These are phyloP conservation scores for Sarcophaga peregrina DNA, from an alignment of 1,140 invertebrate species.

Conservation along the genomic window DNA sequence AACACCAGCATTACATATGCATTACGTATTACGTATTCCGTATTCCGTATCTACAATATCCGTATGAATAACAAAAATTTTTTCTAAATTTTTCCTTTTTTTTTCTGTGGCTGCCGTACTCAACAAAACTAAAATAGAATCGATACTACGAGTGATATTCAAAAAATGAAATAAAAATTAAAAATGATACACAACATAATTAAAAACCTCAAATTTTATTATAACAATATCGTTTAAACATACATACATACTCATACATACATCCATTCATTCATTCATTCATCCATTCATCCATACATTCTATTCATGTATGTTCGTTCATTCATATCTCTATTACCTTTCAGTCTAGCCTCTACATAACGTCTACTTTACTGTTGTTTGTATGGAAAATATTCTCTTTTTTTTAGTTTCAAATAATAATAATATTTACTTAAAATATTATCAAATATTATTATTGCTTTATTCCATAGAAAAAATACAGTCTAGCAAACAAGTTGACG, in stretches of 20 bases:
- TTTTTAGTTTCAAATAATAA: not conserved
- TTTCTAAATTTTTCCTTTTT: not conserved
- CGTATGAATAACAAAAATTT: not conserved
- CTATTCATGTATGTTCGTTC: no score
- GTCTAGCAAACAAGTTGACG: no score
- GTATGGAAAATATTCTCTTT: no score
- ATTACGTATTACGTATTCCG: not conserved
- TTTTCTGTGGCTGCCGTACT: not conserved
- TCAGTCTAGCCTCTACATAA: not conserved
- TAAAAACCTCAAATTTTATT: constrained; percentile 28
- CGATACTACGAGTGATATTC: not conserved
- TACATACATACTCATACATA: not conserved
- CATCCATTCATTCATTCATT: not conserved
- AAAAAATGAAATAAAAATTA: not conserved
- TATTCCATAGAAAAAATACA: no score
- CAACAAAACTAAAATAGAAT: not conserved
- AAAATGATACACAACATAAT: constrained; percentile 34
- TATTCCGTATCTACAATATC: not conserved
- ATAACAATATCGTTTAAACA: constrained; percentile 13
- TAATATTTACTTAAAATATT: constrained; percentile 10
- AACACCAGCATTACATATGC: not conserved
- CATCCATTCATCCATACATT: constrained; percentile 1
- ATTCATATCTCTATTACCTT: not conserved
- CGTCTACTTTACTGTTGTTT: not conserved
- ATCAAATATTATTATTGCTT: not conserved